Evolutionary conservation across 2,888 invertebrate genomes (phyloP), one percentile per base, ranked within the genome.

Genomic region (Strigamia transsilvanica): DNA sequence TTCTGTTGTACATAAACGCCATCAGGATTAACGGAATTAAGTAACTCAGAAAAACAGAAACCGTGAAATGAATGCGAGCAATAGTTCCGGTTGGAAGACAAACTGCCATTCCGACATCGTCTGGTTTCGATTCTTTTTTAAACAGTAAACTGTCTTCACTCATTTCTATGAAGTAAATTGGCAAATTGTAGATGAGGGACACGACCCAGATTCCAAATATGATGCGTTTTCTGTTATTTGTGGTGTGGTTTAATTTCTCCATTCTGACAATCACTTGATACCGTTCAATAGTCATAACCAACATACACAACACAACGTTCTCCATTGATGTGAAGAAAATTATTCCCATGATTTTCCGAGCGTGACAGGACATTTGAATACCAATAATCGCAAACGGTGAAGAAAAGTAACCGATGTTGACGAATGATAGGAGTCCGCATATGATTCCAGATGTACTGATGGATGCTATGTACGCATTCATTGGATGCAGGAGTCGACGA

Each of bases 361-460:
- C 51, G 1, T 15, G n/a, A 38, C 83, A 83, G n/a, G 81, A 56
- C 0, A 79, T 41, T 0, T 38, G 61, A 21, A 46, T 5, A 12
- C 38, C 34, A 42, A 61, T 34, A 34, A 77, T 32, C 34, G 80
- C 82, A 77, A 80, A 84, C 9, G 82, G 82, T 23, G 82, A 83
- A 41, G 32, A n/a, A 66, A 80, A 82, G 51, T 73, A 80, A 27
- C 84, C 84, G 42, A 83, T 61, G 46, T 82, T 83, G 18, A 79
- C 34, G 12, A 83, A 80, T 18, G 81, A 78, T 15, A 84, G 66
- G 32, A 83, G 12, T 21, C 84, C 84, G 21, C 80, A 81, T 15
- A 84, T 78, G 27, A 84, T 18, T 77, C 84, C 84, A n/a, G 83
- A 83, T 15, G 82, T 38, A 80, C 84, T 82, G 80, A 84, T 82